Conservation (phyloP, 2,113 vertebrate genomes). For the Cardinalis cardinalis region DNA sequence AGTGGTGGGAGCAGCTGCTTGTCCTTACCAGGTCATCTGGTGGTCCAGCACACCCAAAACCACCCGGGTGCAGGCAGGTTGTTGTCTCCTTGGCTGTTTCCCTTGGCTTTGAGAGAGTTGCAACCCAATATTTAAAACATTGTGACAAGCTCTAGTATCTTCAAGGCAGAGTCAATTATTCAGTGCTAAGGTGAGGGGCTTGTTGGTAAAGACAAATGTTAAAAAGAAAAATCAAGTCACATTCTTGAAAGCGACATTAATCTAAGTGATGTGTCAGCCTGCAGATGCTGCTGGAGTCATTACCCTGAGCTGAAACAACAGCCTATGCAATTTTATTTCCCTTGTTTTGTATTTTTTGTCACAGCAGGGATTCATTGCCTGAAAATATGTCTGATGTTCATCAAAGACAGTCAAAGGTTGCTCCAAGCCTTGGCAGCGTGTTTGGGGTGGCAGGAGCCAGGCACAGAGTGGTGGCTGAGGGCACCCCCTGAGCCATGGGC, state of each 20-base stretch:
- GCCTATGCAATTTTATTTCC: conserved; percentile 10
- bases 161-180: conserved; percentile 29
- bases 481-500: accelerated
- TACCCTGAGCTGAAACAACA: conserved; percentile 29
- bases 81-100: background rate
- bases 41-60: background rate
- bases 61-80: accelerated
- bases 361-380: background rate
- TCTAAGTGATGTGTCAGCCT: background rate
- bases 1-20: background rate
- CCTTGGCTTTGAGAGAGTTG: background rate
- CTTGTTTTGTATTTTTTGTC: background rate
- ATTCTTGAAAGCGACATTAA: conserved; percentile 25
- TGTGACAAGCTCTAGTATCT: background rate
- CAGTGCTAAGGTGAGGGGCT: background rate
- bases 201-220: conserved; percentile 42
- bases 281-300: background rate
- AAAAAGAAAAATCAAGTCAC: conserved; percentile 20
- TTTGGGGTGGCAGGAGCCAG: background rate
- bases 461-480: accelerated
- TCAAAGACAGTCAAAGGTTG: background rate
- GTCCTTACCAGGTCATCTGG: accelerated
- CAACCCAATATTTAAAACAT: background rate
- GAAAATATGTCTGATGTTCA: accelerated
- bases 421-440: accelerated